Evolutionary conservation across 1,140 invertebrate species (phyloP), one percentile per base, ranked within the genome.

Genomic region (Nixonia krombeini): DNA sequence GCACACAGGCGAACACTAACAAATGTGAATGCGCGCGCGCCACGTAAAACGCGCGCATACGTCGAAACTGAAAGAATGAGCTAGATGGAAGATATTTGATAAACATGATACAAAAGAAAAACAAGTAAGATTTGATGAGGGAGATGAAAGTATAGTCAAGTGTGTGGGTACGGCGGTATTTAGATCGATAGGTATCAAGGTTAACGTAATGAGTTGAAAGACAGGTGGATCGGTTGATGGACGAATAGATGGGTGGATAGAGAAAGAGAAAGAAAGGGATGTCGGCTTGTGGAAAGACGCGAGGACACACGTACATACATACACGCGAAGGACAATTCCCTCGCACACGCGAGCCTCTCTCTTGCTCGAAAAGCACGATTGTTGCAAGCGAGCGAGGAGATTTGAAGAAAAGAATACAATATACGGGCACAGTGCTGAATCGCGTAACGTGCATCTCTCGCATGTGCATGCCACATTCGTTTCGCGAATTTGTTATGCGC

Each of bases 321-420:
- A 41, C 47, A 58, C 44, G 63, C 69, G 65, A 69, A 72, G 74
- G 74, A 76, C 74, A 70, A 66, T 71, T 61, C 50, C 61, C 64
- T 70, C 40, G 37, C 26, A 18, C 28, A 55, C 15, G 26, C 26
- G 33, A 59, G 26, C 45, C 41, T 65, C 56, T 69, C 50, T 59
- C 55, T 58, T 26, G 38, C 50, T 69, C 41, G 45, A 55, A 61
- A 67, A 63, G 63, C 33, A 55, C 51, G 29, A 35, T 35, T 35
- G 33, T 35, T 35, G 33, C 33, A 13, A 6, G 40, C 29, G 15
- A 12, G 45, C 29, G 2, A 23, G 26, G 46, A 47, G 52, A 21
- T 31, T 8, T 6, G 37, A 9, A 25, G 13, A 38, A 45, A 21
- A 31, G 9, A 47, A 23, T 44, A 49, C 9, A 10, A 45, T 1